Conservation (phyloP, 1,140 invertebrate genomes). For the Drosophila subpulchrella region DNA sequence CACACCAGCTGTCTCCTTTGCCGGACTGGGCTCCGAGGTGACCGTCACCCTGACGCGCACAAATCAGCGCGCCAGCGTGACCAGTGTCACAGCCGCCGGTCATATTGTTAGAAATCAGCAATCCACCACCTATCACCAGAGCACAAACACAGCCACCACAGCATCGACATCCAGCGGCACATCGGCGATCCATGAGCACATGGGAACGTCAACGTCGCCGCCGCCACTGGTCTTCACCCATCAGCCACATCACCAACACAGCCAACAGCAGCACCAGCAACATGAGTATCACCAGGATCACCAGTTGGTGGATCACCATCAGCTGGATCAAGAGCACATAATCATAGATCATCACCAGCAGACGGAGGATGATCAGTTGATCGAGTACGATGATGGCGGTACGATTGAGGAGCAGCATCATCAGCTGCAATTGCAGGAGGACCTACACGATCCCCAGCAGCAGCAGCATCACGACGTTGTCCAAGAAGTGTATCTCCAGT, state of each 20-base stretch:
- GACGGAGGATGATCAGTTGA: slow-evolving; percentile 62
- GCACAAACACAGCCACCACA: slow-evolving; percentile 55
- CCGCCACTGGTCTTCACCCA: slow-evolving; percentile 64
- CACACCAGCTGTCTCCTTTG: slow-evolving; percentile 74
- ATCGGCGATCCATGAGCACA: slow-evolving; percentile 56
- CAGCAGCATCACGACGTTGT: slow-evolving; percentile 72
- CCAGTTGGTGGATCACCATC: slow-evolving; percentile 52
- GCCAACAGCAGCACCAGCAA: slow-evolving; percentile 38
- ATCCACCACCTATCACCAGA: slow-evolving; percentile 59
- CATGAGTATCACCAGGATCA: slow-evolving; percentile 51
- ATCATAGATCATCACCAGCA: slow-evolving; percentile 76
- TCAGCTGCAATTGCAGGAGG: slow-evolving; percentile 63
- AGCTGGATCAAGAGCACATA: slow-evolving; percentile 70
- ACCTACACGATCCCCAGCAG: slow-evolving; percentile 52
- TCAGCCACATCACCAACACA: slow-evolving; percentile 58
- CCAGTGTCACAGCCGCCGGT: slow-evolving; percentile 75
- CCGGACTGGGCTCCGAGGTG: slow-evolving; percentile 81
- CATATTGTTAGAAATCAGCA: slow-evolving; percentile 83
- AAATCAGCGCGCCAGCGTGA: slow-evolving; percentile 68
- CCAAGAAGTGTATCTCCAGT: slow-evolving; percentile 78
- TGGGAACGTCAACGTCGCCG: slow-evolving; percentile 62
- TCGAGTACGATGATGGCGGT: slow-evolving; percentile 67
- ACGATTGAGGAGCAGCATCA: slow-evolving; percentile 65
- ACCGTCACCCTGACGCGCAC: slow-evolving; percentile 79
- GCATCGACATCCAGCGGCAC: slow-evolving; percentile 41